Evolutionary conservation across 2,113 vertebrate species (phyloP).

Genomic region (Catharus minimus): DNA sequence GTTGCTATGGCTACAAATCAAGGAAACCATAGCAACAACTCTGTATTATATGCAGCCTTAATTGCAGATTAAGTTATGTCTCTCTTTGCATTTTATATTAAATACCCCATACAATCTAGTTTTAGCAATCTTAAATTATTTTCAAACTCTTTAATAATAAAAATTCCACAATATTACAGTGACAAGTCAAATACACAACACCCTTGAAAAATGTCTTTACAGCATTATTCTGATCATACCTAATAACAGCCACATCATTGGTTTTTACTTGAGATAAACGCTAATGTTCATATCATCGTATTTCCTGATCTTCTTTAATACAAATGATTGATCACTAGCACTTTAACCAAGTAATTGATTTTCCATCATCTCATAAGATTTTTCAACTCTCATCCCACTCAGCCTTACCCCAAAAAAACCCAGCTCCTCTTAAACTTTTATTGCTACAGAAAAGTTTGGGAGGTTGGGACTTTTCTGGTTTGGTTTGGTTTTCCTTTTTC

Average conservation of each 20-base stretch:
- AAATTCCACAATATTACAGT: not conserved
- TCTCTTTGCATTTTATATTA: conserved; percentile 55
- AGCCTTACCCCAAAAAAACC: not conserved
- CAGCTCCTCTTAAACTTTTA: not conserved
- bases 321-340: not conserved
- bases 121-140: not conserved
- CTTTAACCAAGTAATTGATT: not conserved
- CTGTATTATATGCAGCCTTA: conserved; percentile 60
- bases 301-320: not conserved
- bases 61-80: conserved; percentile 47
- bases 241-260: not conserved
- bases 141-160: conserved; percentile 12
- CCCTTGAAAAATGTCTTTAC: not conserved
- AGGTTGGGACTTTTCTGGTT: rapidly evolving
- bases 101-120: conserved; percentile 20
- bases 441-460: not conserved
- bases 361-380: not conserved
- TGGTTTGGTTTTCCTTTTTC: not conserved
- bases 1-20: conserved; percentile 73
- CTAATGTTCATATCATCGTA: not conserved
- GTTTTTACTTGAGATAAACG: not conserved
- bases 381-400: not conserved
- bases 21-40: conserved; percentile 67
- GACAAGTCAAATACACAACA: not conserved
- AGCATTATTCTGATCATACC: not conserved